Evolutionary conservation across 1,140 invertebrate species (phyloP).

Genomic region (Nebria ingens): DNA sequence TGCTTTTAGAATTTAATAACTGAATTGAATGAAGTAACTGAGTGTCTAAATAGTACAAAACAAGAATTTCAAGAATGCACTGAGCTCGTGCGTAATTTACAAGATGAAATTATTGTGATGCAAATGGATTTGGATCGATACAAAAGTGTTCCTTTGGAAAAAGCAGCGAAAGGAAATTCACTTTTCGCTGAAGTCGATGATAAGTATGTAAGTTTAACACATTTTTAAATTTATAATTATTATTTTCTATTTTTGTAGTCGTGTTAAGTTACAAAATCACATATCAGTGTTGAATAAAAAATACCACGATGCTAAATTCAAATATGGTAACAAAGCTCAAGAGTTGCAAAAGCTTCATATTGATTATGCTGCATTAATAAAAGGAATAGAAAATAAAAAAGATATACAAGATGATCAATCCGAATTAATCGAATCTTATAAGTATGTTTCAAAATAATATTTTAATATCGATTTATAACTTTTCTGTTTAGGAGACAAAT

Average conservation of each 20-base stretch:
- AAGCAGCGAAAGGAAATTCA: constrained; percentile 24
- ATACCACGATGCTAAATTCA: not conserved
- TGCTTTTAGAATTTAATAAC: constrained; percentile 13
- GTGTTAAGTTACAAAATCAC: not conserved
- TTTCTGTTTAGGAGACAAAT: not conserved
- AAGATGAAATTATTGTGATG: constrained; percentile 20
- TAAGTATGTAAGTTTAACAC: constrained; percentile 21
- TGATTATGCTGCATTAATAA: not conserved
- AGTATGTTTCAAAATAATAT: not conserved
- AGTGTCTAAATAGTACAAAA: constrained; percentile 18
- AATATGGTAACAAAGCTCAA: not conserved
- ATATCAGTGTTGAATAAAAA: not conserved
- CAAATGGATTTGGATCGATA: constrained; percentile 21
- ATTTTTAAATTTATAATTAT: constrained; percentile 3
- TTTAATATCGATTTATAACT: not conserved
- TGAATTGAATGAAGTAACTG: constrained; percentile 17
- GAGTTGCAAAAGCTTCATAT: not conserved
- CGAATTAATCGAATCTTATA: not conserved
- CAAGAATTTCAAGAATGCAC: constrained; percentile 20
- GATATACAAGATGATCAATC: not conserved
- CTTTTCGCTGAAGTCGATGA: constrained; percentile 29
- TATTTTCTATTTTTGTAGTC: not conserved
- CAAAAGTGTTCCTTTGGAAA: constrained; percentile 21
- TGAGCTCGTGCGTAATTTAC: constrained; percentile 17
- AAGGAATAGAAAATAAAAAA: not conserved